phyloP scores from a whole-genome alignment of 1,140 invertebrate genomes.

The Eumeta japonica region DNA sequence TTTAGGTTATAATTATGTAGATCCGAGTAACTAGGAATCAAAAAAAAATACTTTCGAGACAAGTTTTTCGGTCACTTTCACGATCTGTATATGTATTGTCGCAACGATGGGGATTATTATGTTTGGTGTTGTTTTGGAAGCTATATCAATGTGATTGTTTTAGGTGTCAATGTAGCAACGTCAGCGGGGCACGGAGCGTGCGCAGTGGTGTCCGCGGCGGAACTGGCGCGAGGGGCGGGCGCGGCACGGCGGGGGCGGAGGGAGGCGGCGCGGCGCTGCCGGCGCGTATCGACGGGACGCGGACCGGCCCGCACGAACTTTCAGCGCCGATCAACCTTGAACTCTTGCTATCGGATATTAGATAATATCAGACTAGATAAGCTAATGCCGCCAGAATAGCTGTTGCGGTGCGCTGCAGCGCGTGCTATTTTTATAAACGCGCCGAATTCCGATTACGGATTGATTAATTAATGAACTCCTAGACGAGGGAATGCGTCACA shows the following conservation, averaged over 20 bases:
- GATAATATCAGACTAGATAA: constrained; percentile 31
- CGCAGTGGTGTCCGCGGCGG: constrained; percentile 29
- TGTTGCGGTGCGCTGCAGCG: no score
- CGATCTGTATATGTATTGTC: no score
- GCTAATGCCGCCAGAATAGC: constrained; percentile 17
- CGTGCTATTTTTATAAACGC: no score
- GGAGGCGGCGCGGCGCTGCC: constrained; percentile 23
- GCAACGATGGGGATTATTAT: constrained; percentile 12
- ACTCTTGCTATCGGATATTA: constrained; percentile 42
- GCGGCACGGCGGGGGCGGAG: constrained; percentile 32
- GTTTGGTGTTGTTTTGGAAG: no score
- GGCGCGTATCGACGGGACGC: constrained; percentile 21
- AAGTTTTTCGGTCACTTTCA: no score
- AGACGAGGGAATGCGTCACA: no score
- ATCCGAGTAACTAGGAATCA: no score
- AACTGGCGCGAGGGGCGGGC: constrained; percentile 36
- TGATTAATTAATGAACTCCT: no score
- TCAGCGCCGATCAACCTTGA: constrained; percentile 43
- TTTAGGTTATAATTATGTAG: no score
- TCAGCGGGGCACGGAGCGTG: constrained; percentile 37
- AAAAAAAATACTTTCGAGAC: no score
- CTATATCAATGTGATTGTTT: constrained; percentile 39
- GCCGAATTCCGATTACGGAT: no score
- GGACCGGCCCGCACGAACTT: constrained; percentile 16
- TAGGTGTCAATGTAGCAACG: constrained; percentile 35